Conservation (phyloP, 2,113 vertebrate genomes). For the Maccullochella peelii region DNA sequence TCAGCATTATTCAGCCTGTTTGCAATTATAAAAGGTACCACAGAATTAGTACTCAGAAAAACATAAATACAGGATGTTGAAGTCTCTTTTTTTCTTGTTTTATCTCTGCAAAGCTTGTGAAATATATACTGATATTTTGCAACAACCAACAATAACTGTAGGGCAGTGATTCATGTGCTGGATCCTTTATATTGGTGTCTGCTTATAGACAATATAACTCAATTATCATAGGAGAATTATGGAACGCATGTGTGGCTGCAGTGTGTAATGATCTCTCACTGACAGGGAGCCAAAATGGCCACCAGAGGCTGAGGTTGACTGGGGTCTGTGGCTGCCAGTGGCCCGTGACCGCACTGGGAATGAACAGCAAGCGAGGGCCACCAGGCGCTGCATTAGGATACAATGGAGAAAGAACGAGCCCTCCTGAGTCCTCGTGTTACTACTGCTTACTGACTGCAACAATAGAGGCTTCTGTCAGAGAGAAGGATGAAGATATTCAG, state of each 20-base stretch:
- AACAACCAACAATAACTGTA: constrained; percentile 22
- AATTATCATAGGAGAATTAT: constrained; percentile 29
- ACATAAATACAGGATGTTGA: not conserved
- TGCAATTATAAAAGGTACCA: constrained; percentile 8
- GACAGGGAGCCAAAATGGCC: constrained; percentile 67
- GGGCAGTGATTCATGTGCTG: not conserved
- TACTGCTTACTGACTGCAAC: constrained; percentile 62
- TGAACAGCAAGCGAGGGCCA: constrained; percentile 65
- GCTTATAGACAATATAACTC: not conserved
- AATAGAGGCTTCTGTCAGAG: constrained; percentile 78
- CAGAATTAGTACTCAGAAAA: constrained; percentile 13
- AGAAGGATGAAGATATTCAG: constrained; percentile 31
- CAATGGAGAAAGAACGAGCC: constrained; percentile 66
- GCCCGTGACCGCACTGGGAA: constrained; percentile 74
- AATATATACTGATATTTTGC: constrained; percentile 2
- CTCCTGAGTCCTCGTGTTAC: constrained; percentile 77
- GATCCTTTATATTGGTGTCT: not conserved
- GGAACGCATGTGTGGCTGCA: constrained; percentile 29
- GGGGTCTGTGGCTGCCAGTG: constrained; percentile 73
- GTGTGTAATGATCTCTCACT: constrained; percentile 52
- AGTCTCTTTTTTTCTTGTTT: not conserved
- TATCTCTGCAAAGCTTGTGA: not conserved
- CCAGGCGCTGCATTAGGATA: constrained; percentile 67
- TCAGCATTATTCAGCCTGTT: constrained; percentile 29
- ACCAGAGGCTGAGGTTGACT: constrained; percentile 71